Base-by-base conservation (phyloP, 2,113 vertebrate genomes). In the Epinephelus cyanopodus region DNA sequence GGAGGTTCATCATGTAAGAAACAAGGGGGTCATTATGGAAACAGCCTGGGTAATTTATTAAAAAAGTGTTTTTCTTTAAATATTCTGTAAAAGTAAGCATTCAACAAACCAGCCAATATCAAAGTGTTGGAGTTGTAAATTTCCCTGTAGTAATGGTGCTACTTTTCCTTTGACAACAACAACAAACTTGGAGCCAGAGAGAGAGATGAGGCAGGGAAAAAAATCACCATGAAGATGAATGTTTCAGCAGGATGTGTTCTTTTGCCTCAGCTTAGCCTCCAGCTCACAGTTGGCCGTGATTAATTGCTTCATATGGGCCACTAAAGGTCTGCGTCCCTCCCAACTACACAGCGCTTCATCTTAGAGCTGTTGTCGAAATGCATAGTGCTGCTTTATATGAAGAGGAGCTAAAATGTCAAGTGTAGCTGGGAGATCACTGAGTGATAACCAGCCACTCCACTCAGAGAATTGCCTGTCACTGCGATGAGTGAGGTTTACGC, bases 221-320 rank as follows among this genome's bases (percentile, higher is more conserved):
- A 53, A 66, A 21, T 57, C 72, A 47, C 29, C 57, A 18, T 23
- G 42, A 89, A 73, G 74, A 86, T 83, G 72, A 83, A 82, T 85
- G 75, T 75, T 83, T 72, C 53, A 47, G 27, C 47, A 52, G 63
- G 42, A 74, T 27, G 23, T 19, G 14, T 29, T 65, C 21, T 68
- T 63, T 68, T 65, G 25, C 53, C 52, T 56, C 48, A 65, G 48
- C 58, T 47, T 47, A 27, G 58, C 79, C 48, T 69, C 67, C 33
- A 70, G 86, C 67, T 75, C 76, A 50, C 23, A 65, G 25, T n/a
- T 50, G 50, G 50, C 48, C 27, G 21, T 90, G 90, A 90, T 86
- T 87, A 85, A 90, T 89, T 83, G 79, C 77, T 82, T 82, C 73
- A 81, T 81, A 80, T 77, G 37, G 70, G 69, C 71, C 78, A 72